Evolutionary conservation across 2,113 vertebrate genomes (phyloP).

Genomic region (Pelecanoides urinatrix): DNA sequence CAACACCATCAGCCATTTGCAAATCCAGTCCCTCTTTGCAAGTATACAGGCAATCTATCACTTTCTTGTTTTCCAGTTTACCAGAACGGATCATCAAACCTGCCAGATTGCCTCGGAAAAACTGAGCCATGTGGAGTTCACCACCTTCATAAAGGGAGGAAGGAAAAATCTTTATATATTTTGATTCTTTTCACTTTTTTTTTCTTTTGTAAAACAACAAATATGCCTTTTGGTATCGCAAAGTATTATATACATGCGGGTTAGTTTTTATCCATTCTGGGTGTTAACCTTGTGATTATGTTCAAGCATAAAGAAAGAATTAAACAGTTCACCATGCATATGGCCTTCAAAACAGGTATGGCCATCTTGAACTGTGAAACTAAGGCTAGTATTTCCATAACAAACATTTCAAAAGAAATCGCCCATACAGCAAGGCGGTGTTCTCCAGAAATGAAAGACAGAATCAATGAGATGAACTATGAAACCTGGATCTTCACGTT

Average conservation of each 20-base stretch:
- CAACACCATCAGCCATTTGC: slow-evolving; percentile 80
- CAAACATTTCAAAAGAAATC: neutral
- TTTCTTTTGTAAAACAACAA: neutral
- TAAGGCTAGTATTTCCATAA: neutral
- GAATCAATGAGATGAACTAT: neutral
- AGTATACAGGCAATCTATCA: slow-evolving; percentile 96
- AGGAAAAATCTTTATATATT: fast-evolving
- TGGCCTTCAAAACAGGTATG: neutral
- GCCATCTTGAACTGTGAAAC: neutral
- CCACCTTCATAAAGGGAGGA: slow-evolving; percentile 73
- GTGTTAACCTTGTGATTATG: slow-evolving; percentile 60
- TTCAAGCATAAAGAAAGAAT: slow-evolving; percentile 44
- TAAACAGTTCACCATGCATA: slow-evolving; percentile 75
- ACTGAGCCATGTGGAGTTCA: slow-evolving; percentile 89
- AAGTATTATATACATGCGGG: slow-evolving; percentile 80
- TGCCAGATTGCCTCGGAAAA: slow-evolving; percentile 91
- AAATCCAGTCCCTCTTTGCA: slow-evolving; percentile 96
- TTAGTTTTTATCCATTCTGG: slow-evolving; percentile 77
- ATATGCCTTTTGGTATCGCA: neutral
- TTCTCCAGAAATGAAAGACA: neutral
- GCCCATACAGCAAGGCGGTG: neutral
- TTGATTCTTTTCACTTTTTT: neutral
- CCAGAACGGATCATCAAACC: slow-evolving; percentile 92
- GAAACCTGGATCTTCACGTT: neutral
- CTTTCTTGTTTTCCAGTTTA: slow-evolving; percentile 93